phyloP scores from a whole-genome alignment of 2,797 vertebrate species.

The Sebastiscus albofasciatus region DNA sequence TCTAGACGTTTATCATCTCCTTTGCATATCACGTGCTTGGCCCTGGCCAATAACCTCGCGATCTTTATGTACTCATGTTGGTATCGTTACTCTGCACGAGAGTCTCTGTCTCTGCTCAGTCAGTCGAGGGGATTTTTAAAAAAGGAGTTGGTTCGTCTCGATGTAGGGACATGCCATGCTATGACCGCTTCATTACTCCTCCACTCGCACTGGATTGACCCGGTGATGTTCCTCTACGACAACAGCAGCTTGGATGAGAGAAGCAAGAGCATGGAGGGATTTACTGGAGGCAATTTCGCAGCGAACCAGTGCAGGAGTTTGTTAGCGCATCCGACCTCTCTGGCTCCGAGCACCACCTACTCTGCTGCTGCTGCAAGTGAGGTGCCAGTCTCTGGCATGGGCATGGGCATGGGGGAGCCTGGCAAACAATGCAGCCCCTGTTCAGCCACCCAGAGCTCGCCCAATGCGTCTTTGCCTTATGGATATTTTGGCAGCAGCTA shows the following conservation, averaged over 20 bases:
- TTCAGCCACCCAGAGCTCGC: slow-evolving; percentile 92
- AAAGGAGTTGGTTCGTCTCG: slow-evolving; percentile 85
- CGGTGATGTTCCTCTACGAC: slow-evolving; percentile 99
- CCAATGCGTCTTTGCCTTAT: slow-evolving; percentile 94
- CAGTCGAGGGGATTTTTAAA: slow-evolving; percentile 88
- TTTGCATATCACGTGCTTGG: slow-evolving; percentile 97
- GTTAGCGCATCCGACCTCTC: slow-evolving; percentile 93
- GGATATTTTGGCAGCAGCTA: slow-evolving; percentile 98
- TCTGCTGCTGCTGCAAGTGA: slow-evolving; percentile 81
- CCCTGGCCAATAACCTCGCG: slow-evolving; percentile 89
- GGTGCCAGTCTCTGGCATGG: slow-evolving; percentile 90
- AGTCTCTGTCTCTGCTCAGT: slow-evolving; percentile 91
- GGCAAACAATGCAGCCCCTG: slow-evolving; percentile 98
- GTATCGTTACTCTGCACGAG: slow-evolving; percentile 87
- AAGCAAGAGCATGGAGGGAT: slow-evolving; percentile 97
- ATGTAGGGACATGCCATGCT: slow-evolving; percentile 91
- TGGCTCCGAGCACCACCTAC: slow-evolving; percentile 92
- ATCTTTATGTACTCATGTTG: slow-evolving; percentile 87
- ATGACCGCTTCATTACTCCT: slow-evolving; percentile 99
- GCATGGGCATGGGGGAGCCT: slow-evolving; percentile 92
- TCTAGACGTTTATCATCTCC: slow-evolving; percentile 87
- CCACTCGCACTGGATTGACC: slow-evolving; percentile 98
- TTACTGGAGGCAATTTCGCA: slow-evolving; percentile 91
- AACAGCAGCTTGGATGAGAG: slow-evolving; percentile 92
- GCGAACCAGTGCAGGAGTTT: slow-evolving; percentile 97